A percentile compares a stretch with the other conserved stretches of the same genome.
Conservation (phyloP, 2,113 vertebrate species). For the Dipodomys stephensi region DNA sequence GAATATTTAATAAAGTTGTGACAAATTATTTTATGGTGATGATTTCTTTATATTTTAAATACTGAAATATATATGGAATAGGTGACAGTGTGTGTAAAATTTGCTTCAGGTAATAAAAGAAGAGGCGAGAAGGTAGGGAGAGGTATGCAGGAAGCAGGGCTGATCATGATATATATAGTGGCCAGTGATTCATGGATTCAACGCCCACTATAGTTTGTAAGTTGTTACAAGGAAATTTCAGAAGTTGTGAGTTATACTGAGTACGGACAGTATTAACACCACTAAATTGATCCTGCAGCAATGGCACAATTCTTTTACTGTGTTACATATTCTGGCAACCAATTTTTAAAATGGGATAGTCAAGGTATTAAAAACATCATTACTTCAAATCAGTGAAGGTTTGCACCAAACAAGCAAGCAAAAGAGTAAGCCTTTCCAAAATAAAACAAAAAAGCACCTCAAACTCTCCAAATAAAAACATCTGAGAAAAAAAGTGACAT, state of each 20-base stretch:
- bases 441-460: neutral
- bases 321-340: neutral
- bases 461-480: neutral
- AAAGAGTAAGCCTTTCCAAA: slow-evolving; percentile 68
- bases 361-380: neutral
- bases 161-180: neutral
- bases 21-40: neutral
- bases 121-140: neutral
- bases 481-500: slow-evolving; percentile 56
- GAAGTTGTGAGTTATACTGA: slow-evolving; percentile 35
- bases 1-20: slow-evolving; percentile 32
- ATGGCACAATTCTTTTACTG: neutral
- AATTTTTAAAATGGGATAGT: slow-evolving; percentile 22
- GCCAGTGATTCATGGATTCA: neutral
- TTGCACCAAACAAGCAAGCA: slow-evolving; percentile 79
- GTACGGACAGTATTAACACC: neutral
- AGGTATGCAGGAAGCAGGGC: neutral
- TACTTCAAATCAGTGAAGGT: slow-evolving; percentile 35
- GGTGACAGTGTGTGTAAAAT: neutral
- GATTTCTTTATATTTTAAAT: slow-evolving; percentile 13
- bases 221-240: slow-evolving; percentile 28
- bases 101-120: neutral
- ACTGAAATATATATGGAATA: neutral
- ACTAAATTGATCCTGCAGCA: slow-evolving; percentile 27
- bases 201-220: neutral